A percentile compares a stretch with the other conserved stretches of the same genome.
These are phyloP conservation scores for Lycia hirtaria DNA, from an alignment of 2,888 invertebrate species.

Conservation along the genomic window DNA sequence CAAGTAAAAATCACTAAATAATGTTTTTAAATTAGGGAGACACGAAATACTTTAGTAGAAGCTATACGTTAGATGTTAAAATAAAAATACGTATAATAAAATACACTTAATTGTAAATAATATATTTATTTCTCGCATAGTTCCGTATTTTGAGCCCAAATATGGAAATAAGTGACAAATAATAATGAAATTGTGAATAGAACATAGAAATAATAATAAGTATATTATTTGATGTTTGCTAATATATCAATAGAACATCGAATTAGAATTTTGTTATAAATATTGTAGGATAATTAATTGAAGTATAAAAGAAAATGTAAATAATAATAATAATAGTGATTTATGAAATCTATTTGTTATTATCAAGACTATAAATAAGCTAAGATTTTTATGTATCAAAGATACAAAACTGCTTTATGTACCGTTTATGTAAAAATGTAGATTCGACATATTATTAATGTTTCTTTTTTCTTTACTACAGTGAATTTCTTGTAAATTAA, in stretches of 20 bases:
- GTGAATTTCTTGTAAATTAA: constrained; percentile 20
- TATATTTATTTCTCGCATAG: constrained; percentile 45
- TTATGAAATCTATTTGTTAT: constrained; percentile 21
- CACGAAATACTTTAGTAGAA: not conserved
- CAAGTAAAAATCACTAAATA: not conserved
- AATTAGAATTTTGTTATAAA: constrained; percentile 29
- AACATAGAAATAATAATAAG: constrained; percentile 4
- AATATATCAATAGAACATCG: constrained; percentile 32
- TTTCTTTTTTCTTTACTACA: constrained; percentile 25
- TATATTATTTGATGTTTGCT: constrained; percentile 4
- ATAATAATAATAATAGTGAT: constrained; percentile 24
- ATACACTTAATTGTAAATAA: constrained; percentile 26
- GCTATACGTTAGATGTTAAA: not conserved
- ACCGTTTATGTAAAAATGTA: constrained; percentile 5
- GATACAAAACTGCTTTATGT: constrained; percentile 29
- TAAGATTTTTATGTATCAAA: constrained; percentile 34
- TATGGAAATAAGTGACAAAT: constrained; percentile 47
- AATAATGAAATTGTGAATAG: constrained; percentile 16
- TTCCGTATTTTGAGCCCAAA: constrained; percentile 65
- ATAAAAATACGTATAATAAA: too few species aligned
- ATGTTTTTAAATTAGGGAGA: not conserved
- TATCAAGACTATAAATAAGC: constrained; percentile 32
- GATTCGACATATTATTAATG: constrained; percentile 1
- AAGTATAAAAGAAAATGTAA: constrained; percentile 10
- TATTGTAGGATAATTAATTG: constrained; percentile 4